Conservation (phyloP, 2,797 vertebrate species). For the Anguilla obscura region DNA sequence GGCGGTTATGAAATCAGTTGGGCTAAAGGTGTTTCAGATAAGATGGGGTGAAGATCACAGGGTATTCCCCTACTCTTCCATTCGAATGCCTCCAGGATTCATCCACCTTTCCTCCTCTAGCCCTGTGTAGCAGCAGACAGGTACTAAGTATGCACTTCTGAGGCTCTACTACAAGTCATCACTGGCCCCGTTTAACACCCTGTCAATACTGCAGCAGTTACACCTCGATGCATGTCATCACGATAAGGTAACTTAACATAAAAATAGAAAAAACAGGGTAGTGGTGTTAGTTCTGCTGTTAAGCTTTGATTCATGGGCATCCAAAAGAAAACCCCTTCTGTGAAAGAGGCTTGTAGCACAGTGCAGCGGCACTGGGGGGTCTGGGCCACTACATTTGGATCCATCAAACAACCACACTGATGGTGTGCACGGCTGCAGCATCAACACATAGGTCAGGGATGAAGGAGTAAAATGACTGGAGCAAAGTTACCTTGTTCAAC, state of each 20-base stretch:
- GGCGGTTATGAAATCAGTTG: background rate
- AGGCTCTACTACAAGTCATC: background rate
- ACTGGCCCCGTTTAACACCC: background rate
- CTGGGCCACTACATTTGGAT: background rate
- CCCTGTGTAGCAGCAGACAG: background rate
- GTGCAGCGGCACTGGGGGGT: background rate
- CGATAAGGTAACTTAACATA: background rate
- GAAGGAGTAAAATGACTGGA: background rate
- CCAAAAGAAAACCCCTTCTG: background rate
- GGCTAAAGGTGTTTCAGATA: background rate
- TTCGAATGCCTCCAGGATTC: background rate
- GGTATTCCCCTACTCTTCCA: background rate
- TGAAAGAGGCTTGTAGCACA: background rate
- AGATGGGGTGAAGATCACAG: background rate
- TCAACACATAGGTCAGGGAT: background rate
- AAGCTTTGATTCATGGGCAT: background rate
- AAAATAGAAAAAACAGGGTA: background rate
- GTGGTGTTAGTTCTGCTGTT: background rate
- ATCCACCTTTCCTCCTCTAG: background rate
- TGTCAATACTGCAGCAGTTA: background rate
- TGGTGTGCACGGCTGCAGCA: background rate
- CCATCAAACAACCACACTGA: background rate
- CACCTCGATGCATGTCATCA: background rate
- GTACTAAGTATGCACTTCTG: background rate
- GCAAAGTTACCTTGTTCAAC: too few species aligned